Percentiles rank a stretch among this genome's conserved stretches.
phyloP scores from a whole-genome alignment of 2,797 vertebrate genomes.

The Ara ararauna region DNA sequence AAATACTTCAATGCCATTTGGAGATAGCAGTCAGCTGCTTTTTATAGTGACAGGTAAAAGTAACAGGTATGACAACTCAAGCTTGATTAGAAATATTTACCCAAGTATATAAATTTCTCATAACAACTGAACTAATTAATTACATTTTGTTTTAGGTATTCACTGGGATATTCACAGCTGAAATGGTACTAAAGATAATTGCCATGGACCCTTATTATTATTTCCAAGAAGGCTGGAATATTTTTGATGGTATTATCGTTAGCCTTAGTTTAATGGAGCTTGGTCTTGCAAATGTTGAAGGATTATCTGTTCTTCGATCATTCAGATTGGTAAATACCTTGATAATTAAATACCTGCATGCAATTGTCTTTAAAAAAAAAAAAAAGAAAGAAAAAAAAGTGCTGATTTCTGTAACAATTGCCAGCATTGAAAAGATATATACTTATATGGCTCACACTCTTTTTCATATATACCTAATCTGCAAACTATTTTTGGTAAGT shows the following conservation, averaged over 20 bases:
- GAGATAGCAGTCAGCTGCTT: neutral
- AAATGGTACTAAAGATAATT: constrained; percentile 97
- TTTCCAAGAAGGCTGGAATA: constrained; percentile 97
- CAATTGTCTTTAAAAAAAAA: neutral
- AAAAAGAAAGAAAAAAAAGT: neutral
- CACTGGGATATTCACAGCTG: constrained; percentile 94
- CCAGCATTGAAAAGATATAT: neutral
- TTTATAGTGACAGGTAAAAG: neutral
- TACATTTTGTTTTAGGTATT: constrained; percentile 86
- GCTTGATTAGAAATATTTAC: neutral
- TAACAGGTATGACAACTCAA: neutral
- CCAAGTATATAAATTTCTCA: neutral
- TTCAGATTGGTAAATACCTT: constrained; percentile 91
- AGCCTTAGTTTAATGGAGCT: constrained; percentile 94
- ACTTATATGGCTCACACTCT: neutral
- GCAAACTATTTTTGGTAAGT: neutral
- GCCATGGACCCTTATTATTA: constrained; percentile 96
- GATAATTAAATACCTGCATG: constrained; percentile 6
- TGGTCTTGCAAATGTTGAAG: constrained; percentile 84
- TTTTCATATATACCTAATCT: neutral
- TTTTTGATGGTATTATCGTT: constrained; percentile 85
- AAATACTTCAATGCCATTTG: neutral
- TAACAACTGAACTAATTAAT: neutral
- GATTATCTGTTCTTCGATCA: constrained; percentile 92
- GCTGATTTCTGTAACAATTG: neutral